Conservation (phyloP, 2,888 invertebrate species). For the Apamea epomidion region DNA sequence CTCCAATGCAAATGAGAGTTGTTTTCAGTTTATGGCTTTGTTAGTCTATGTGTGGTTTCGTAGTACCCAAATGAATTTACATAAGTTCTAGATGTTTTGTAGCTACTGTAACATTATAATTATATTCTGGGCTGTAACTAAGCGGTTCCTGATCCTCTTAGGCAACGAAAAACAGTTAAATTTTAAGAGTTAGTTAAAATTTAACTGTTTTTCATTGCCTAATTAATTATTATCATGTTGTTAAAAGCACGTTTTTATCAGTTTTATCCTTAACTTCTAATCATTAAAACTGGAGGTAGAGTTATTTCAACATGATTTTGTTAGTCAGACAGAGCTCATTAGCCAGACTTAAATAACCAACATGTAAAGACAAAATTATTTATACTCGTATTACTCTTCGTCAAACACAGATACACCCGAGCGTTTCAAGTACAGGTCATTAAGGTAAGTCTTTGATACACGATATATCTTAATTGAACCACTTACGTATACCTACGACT, state of each 20-base stretch:
- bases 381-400: neutral
- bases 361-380: slow-evolving; percentile 10
- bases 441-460: slow-evolving; percentile 50
- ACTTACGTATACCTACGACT: slow-evolving; percentile 10
- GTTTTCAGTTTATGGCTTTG: slow-evolving; percentile 10
- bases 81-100: neutral
- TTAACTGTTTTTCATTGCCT: no score
- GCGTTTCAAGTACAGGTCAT: slow-evolving; percentile 19
- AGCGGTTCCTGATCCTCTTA: neutral
- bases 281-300: neutral
- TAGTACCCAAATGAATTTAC: neutral
- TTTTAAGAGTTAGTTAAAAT: no score
- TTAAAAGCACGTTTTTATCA: neutral
- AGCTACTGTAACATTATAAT: neutral
- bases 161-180: neutral
- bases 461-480: slow-evolving; percentile 37
- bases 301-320: neutral
- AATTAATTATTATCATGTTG: neutral
- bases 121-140: neutral
- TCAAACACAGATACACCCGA: slow-evolving; percentile 13
- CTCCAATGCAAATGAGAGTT: slow-evolving; percentile 26
- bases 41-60: neutral
- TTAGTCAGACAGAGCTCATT: slow-evolving; percentile 7
- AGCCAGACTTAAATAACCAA: neutral
- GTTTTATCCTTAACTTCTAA: neutral